Evolutionary conservation across 2,888 invertebrate genomes (phyloP), one percentile per base, ranked within the genome.

Genomic region (Calliphora vomitoria): DNA sequence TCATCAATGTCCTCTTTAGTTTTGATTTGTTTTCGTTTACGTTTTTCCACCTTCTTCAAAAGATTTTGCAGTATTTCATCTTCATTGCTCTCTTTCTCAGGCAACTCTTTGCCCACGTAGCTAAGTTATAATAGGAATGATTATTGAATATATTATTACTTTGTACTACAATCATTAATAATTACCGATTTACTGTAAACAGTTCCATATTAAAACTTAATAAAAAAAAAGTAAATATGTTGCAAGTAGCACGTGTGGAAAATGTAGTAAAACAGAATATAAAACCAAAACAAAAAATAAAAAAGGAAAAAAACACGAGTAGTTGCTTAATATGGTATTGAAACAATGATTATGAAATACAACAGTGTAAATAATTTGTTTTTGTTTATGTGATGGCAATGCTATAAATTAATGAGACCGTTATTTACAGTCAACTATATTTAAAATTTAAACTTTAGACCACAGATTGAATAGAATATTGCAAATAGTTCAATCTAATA

Each of bases 181-280:
- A 25, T 90, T 94, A 96, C 96, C 96, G 95, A 91, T 96, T 96
- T 76, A 96, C 95, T 88, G 96, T 95, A 91, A 96, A 96, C 89
- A 96, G 94, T 93, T 96, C 96, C 96, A 96, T 96, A 68, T 86
- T 76, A n/a, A 5, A 15, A 64, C 25, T 55, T 62, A 38, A 68
- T 11, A 20, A 44, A 50, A 41, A 55, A 44, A 18, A 4, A 58
- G 8, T 4, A 62, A 84, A 74, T 25, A n/a, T 8, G n/a, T 13
- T 44, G 11, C 41, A 47, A 41, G 5, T 13, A 76, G 71, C 78
- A 86, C 85, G 85, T 85, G 85, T 11, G 25, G 15, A 44, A 47
- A 35, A 68, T 11, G 18, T 1, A n/a, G n/a, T 35, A 8, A 47
- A 69, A 44, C 3, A 44, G 4, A 44, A 44, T 13, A 13, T 13